These are phyloP conservation scores for Siniperca chuatsi DNA, from an alignment of 2,113 vertebrate species.

Conservation along the genomic window DNA sequence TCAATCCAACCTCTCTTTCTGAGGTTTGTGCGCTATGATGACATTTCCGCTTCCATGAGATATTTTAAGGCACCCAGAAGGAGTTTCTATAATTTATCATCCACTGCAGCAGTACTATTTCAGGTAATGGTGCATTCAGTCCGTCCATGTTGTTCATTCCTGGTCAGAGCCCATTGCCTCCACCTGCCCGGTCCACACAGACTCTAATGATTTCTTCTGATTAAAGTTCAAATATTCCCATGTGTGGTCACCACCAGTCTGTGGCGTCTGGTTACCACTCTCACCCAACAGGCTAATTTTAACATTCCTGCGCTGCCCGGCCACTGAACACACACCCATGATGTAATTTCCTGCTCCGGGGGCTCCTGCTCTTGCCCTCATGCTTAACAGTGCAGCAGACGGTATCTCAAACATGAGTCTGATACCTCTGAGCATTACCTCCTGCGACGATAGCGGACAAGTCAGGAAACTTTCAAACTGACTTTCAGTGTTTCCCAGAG, in stretches of 20 bases:
- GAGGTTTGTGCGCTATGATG: neutral
- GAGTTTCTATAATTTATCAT: neutral
- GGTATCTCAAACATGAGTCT: conserved; percentile 38
- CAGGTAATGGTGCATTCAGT: conserved; percentile 36
- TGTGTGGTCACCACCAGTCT: conserved; percentile 81
- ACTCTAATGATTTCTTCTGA: conserved; percentile 84
- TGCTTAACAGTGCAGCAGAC: conserved; percentile 12
- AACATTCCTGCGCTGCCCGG: conserved; percentile 81
- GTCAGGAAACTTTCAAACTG: neutral
- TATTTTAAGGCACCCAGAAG: conserved; percentile 5
- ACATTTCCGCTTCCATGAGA: neutral
- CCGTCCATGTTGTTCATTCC: conserved; percentile 14
- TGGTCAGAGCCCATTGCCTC: conserved; percentile 51
- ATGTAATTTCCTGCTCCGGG: conserved; percentile 84
- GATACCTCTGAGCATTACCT: conserved; percentile 22
- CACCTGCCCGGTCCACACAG: conserved; percentile 44
- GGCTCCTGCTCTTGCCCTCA: conserved; percentile 16
- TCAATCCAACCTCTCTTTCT: neutral
- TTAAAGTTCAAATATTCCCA: conserved; percentile 87
- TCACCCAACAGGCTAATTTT: conserved; percentile 85
- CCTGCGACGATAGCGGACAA: neutral
- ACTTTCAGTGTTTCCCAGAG: neutral
- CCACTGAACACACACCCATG: conserved; percentile 70
- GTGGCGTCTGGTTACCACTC: conserved; percentile 81
- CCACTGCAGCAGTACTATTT: neutral